Percentiles rank a stretch among this genome's conserved stretches.
Conservation (phyloP, 2,797 vertebrate genomes). For the Girardinus metallicus region DNA sequence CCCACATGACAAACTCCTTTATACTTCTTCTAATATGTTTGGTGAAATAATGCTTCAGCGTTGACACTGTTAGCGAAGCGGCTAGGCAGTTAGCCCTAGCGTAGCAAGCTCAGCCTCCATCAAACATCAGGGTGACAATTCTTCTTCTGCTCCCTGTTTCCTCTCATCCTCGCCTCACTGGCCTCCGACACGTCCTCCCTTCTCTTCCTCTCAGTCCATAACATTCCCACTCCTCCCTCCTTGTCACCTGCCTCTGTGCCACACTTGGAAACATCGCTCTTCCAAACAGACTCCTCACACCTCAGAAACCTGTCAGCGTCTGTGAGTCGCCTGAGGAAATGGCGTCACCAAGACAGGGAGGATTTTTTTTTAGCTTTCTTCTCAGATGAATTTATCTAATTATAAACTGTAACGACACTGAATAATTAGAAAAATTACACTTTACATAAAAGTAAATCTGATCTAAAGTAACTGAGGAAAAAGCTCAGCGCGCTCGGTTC, state of each 20-base stretch:
- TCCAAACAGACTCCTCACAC: conserved; percentile 30
- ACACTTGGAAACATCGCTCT: conserved; percentile 8
- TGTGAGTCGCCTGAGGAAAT: conserved; percentile 39
- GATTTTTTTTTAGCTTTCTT: conserved; percentile 1
- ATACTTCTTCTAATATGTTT: neutral
- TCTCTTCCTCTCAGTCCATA: conserved; percentile 8
- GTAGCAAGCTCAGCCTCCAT: neutral
- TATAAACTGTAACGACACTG: neutral
- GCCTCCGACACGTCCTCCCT: conserved; percentile 72
- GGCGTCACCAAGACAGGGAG: conserved; percentile 6
- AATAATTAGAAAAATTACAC: neutral
- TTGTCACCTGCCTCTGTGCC: conserved; percentile 18
- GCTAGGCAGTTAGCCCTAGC: conserved; percentile 10
- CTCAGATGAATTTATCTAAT: neutral
- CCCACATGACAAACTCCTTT: too few species aligned
- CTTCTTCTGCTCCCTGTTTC: conserved; percentile 2
- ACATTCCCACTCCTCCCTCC: conserved; percentile 16
- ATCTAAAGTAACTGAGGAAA: neutral
- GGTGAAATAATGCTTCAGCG: neutral
- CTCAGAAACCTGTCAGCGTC: conserved; percentile 38
- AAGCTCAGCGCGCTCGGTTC: neutral
- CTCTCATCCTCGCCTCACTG: conserved; percentile 70
- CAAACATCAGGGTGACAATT: conserved; percentile 16
- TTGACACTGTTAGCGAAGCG: neutral
- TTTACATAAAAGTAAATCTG: too few species aligned